Evolutionary conservation across 2,113 vertebrate species (phyloP), one percentile per base, ranked within the genome.

Genomic region (Egretta garzetta): DNA sequence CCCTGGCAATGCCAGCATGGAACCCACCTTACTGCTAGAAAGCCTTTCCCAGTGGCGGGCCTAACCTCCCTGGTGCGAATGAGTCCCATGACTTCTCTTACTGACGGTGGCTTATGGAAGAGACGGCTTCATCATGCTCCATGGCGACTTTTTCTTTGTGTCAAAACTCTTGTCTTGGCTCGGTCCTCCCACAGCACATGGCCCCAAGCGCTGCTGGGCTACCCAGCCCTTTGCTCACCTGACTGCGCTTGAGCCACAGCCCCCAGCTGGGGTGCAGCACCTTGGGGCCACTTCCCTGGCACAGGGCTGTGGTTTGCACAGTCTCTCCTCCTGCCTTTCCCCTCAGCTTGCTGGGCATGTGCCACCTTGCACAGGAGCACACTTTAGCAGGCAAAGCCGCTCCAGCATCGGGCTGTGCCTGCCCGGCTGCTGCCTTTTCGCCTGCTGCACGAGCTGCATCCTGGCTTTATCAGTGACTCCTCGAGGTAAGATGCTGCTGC

Each of bases 111-210:
- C 28, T 43, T 19, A 13, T 28, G 39, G 50, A 60, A 20, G 14
- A 64, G 17, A 55, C 3, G 0, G 0, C 41, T 67, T 60, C 55
- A 45, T 35, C 0, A 0, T 9, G 1, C 27, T 22, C 39, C 3
- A 0, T 23, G n/a, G 28, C 0, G 2, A 39, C 17, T 12, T 71
- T 45, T 53, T 24, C 45, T 55, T 20, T 55, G 16, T n/a, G n/a
- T 68, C 50, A 41, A 21, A 64, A 30, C 14, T 26, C 17, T 43
- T 33, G 10, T 50, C 73, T 35, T 22, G 45, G 63, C 80, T 66
- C 12, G 1, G 45, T 8, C 23, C n/a, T 24, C n/a, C 41, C 0
- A 1, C 0, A 28, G 20, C 43, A 4, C 67, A 23, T 49, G 62
- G 60, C 17, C 43, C 16, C 0, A 1, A 1, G 32, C 3, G 26